Conservation (phyloP, 2,113 vertebrate genomes). For the Mirounga angustirostris region DNA sequence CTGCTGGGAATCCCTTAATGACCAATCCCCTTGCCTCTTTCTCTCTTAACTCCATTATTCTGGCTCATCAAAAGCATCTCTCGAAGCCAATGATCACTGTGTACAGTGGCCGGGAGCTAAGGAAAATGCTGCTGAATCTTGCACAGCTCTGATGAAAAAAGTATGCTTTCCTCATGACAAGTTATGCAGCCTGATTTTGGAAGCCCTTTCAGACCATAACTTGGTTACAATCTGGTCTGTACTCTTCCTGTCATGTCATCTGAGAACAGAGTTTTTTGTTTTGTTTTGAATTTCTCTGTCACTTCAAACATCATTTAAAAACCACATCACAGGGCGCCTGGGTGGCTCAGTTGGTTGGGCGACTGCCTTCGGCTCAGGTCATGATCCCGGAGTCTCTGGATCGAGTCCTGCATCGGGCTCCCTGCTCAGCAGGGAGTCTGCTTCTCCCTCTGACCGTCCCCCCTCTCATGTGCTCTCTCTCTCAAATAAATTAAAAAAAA, state of each 20-base stretch:
- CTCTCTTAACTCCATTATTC: neutral
- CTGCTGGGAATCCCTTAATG: neutral
- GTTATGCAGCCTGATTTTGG: constrained; percentile 33
- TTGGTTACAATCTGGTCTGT: neutral
- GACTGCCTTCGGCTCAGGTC: no score
- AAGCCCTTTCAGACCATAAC: constrained; percentile 29
- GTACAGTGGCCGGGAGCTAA: neutral
- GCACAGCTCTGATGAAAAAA: neutral
- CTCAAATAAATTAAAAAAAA: no score
- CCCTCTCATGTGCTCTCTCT: no score
- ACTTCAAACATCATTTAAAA: constrained; percentile 28
- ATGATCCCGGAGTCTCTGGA: no score
- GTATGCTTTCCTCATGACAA: neutral
- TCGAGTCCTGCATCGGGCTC: no score
- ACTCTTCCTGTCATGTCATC: constrained; percentile 1
- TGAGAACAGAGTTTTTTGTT: neutral
- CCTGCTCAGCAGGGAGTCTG: no score
- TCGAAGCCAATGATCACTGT: neutral
- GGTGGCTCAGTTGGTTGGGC: no score
- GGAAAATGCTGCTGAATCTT: neutral
- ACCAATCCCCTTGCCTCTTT: neutral
- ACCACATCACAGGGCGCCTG: neutral
- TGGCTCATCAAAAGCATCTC: neutral
- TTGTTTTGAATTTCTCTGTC: neutral
- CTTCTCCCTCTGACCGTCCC: no score